phyloP scores from a whole-genome alignment of 2,888 invertebrate genomes.

The Myopa testacea region DNA sequence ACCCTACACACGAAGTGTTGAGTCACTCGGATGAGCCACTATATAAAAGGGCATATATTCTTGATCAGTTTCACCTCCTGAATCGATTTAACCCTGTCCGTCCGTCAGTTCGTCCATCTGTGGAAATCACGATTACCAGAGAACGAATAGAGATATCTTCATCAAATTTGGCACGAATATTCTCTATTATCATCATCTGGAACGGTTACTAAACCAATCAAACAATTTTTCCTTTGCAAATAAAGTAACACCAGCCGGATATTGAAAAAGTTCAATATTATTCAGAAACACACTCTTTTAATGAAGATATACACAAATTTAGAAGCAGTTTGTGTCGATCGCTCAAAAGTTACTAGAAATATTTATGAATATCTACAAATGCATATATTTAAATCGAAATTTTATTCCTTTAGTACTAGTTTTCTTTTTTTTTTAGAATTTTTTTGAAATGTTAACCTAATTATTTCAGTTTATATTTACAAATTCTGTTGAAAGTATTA shows the following conservation, averaged over 20 bases:
- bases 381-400: too few relatives aligned
- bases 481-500: too few relatives aligned
- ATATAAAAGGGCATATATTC: too few relatives aligned
- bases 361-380: background rate
- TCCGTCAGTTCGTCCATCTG: too few relatives aligned
- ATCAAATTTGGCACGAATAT: too few relatives aligned
- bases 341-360: background rate
- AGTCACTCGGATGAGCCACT: too few relatives aligned
- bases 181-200: conserved; percentile 4
- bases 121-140: too few relatives aligned
- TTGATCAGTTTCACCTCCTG: too few relatives aligned
- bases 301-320: background rate
- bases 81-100: too few relatives aligned
- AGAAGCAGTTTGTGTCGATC: background rate
- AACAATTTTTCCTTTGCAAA: background rate
- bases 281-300: background rate
- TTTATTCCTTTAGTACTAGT: background rate
- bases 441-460: background rate
- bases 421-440: too few relatives aligned
- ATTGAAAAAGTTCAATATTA: background rate
- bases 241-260: background rate
- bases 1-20: too few relatives aligned
- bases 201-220: background rate
- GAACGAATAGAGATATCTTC: too few relatives aligned
- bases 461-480: background rate